Percentiles rank a stretch among this genome's conserved stretches.
These are phyloP conservation scores for Euwallacea similis DNA, from an alignment of 1,140 invertebrate species.

Conservation along the genomic window DNA sequence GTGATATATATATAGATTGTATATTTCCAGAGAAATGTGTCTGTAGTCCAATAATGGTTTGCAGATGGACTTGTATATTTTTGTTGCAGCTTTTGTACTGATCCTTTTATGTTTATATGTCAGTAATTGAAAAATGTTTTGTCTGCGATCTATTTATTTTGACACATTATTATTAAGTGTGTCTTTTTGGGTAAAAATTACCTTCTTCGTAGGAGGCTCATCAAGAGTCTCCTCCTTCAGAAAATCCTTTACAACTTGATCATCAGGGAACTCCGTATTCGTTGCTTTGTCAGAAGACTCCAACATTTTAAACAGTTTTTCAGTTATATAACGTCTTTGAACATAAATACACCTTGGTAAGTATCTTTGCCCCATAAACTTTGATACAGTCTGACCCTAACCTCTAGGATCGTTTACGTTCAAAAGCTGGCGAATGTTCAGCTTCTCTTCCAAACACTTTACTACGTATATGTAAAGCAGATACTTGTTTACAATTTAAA, in stretches of 20 bases:
- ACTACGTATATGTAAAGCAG: too few relatives aligned
- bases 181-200: not conserved
- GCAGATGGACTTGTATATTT: slow-evolving; percentile 3
- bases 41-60: not conserved
- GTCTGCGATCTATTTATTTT: not conserved
- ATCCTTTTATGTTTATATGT: not conserved
- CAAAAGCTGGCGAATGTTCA: too few relatives aligned
- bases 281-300: slow-evolving; percentile 2
- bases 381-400: too few relatives aligned
- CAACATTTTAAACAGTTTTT: not conserved
- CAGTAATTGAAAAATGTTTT: not conserved
- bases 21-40: not conserved
- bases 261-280: slow-evolving; percentile 3
- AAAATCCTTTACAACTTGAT: not conserved
- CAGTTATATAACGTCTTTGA: too few relatives aligned
- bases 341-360: too few relatives aligned
- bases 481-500: too few relatives aligned
- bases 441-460: too few relatives aligned
- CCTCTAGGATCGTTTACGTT: too few relatives aligned
- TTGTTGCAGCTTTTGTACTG: not conserved
- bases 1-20: too few relatives aligned
- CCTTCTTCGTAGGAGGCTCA: not conserved
- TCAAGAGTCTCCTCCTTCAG: not conserved
- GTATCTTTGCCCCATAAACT: too few relatives aligned
- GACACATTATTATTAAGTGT: not conserved